Evolutionary conservation across 30 jellyfish, hydroid and myxozoan genomes (phyloP).

Genomic region (Aurelia aurita complex sp. Pacific): DNA sequence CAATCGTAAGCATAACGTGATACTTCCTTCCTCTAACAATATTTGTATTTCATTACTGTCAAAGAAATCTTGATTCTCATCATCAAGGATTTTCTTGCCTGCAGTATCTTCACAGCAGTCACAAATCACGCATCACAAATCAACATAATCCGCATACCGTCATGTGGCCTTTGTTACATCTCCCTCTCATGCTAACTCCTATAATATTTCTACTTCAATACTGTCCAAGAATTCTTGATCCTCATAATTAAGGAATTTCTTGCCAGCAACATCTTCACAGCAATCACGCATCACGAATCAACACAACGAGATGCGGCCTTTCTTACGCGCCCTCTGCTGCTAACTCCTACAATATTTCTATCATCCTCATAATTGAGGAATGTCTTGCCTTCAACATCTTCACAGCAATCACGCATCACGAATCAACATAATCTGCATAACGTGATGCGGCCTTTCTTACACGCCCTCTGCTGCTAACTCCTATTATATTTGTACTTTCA

Average conservation of each 20-base stretch:
- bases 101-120: not conserved
- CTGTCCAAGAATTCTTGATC: conserved; percentile 1
- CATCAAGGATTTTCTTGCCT: conserved; percentile 25
- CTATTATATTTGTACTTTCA: conserved; percentile 41
- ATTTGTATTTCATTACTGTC: conserved; percentile 35
- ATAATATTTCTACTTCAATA: conserved; percentile 24
- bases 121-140: conserved; percentile 5
- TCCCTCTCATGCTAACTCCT: conserved; percentile 88
- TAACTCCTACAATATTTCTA: conserved; percentile 56
- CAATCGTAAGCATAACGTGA: conserved; percentile 45
- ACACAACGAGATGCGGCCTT: conserved; percentile 83
- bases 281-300: conserved; percentile 40
- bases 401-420: conserved; percentile 15
- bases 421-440: conserved; percentile 81
- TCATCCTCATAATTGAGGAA: not conserved
- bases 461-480: conserved; percentile 97
- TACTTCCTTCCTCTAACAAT: conserved; percentile 58
- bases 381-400: conserved; percentile 11
- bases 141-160: conserved; percentile 64
- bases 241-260: conserved; percentile 5
- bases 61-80: not conserved
- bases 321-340: conserved; percentile 95
- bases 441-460: conserved; percentile 90
- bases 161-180: conserved; percentile 87
- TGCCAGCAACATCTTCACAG: conserved; percentile 7